These are phyloP conservation scores for Ferdinandea cuprea DNA, from an alignment of 2,888 invertebrate species.

Conservation along the genomic window DNA sequence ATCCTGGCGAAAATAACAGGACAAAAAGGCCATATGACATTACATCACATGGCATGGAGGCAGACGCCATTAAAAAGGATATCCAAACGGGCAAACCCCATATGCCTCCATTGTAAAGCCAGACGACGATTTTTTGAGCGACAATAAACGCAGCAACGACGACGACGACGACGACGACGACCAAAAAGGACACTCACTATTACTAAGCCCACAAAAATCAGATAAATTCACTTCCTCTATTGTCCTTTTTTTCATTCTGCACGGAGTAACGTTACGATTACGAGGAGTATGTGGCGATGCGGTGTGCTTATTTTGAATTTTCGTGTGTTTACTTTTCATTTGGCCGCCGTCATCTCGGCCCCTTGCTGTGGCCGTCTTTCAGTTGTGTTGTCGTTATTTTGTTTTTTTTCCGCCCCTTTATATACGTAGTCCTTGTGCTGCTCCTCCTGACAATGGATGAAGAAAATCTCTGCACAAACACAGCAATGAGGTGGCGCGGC, in stretches of 20 bases:
- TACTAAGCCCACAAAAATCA: conserved; percentile 67
- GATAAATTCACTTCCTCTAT: conserved; percentile 68
- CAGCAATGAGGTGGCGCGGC: neutral
- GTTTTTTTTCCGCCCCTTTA: conserved; percentile 19
- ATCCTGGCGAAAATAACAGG: conserved; percentile 51
- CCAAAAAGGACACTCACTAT: conserved; percentile 55
- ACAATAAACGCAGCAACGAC: conserved; percentile 52
- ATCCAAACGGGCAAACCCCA: conserved; percentile 28
- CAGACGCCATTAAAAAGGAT: conserved; percentile 49
- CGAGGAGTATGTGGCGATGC: conserved; percentile 5
- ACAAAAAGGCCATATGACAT: conserved; percentile 57
- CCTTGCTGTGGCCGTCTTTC: conserved; percentile 11
- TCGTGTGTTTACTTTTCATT: conserved; percentile 73
- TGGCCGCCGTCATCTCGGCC: conserved; percentile 33
- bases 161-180: neutral
- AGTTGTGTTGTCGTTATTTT: conserved; percentile 14
- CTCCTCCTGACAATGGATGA: conserved; percentile 43
- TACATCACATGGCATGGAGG: conserved; percentile 38
- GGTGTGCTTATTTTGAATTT: conserved; percentile 70
- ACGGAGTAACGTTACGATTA: neutral
- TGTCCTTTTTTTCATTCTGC: conserved; percentile 46
- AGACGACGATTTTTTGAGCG: conserved; percentile 63
- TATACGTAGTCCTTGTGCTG: conserved; percentile 37
- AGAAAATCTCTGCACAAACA: conserved; percentile 45
- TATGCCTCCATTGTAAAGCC: conserved; percentile 18